Conservation (phyloP, 1,140 invertebrate genomes). For the Myzus persicae region DNA sequence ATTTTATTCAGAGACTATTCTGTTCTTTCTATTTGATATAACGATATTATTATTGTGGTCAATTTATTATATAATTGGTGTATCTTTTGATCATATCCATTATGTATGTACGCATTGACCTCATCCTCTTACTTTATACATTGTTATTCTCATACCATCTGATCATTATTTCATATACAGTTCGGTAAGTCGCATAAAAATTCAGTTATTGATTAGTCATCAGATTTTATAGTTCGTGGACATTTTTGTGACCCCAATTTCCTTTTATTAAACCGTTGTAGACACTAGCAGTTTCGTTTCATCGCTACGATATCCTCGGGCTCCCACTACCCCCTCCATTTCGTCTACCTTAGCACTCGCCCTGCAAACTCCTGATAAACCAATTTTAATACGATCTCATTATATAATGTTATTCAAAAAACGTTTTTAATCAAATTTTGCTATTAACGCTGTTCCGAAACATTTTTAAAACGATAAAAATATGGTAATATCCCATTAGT, state of each 20-base stretch:
- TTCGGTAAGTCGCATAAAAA: background rate
- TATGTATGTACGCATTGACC: background rate
- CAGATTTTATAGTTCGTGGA: conserved; percentile 27
- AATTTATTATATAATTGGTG: background rate
- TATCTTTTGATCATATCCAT: background rate
- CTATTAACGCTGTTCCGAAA: background rate
- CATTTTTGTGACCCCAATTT: conserved; percentile 19
- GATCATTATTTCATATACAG: background rate
- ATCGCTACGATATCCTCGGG: background rate
- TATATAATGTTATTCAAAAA: conserved; percentile 20
- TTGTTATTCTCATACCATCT: background rate
- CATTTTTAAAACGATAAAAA: conserved; percentile 22
- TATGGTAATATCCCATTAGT: background rate
- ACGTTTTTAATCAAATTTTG: conserved; percentile 41
- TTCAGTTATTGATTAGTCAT: background rate
- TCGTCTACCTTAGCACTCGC: background rate
- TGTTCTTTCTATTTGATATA: background rate
- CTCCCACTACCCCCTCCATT: background rate
- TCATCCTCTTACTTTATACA: background rate
- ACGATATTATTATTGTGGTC: background rate
- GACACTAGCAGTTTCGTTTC: background rate
- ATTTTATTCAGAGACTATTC: background rate
- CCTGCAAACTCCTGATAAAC: conserved; percentile 15
- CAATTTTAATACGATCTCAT: background rate
- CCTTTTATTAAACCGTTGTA: conserved; percentile 5